Conservation (phyloP, 2,797 vertebrate species). For the Liparis tanakae region DNA sequence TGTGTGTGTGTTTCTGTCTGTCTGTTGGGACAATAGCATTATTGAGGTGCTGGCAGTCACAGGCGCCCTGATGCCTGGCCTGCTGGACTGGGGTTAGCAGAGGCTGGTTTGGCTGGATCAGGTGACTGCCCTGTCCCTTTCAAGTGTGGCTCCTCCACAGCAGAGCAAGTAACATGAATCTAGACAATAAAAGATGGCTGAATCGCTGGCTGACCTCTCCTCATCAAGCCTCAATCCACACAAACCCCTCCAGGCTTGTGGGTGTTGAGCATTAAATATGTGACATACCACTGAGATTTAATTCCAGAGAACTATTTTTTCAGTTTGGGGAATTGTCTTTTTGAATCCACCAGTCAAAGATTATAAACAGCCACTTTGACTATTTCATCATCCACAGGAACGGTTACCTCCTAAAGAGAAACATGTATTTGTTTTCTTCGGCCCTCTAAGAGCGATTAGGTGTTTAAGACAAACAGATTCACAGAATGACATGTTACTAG, state of each 20-base stretch:
- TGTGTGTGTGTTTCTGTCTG: slow-evolving; percentile 61
- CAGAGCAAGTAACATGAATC: slow-evolving; percentile 81
- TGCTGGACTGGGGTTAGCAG: slow-evolving; percentile 71
- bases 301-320: slow-evolving; percentile 24
- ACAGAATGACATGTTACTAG: slow-evolving; percentile 4
- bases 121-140: slow-evolving; percentile 77
- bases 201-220: slow-evolving; percentile 64
- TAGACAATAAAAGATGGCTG: slow-evolving; percentile 80
- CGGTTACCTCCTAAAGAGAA: slow-evolving; percentile 6
- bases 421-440: slow-evolving; percentile 9
- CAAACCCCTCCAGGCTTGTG: slow-evolving; percentile 46
- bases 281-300: slow-evolving; percentile 37
- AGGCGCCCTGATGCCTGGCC: slow-evolving; percentile 80
- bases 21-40: slow-evolving; percentile 81
- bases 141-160: slow-evolving; percentile 73
- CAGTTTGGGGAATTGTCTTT: slow-evolving; percentile 20
- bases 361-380: slow-evolving; percentile 20
- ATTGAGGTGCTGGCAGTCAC: slow-evolving; percentile 80
- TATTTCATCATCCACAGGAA: slow-evolving; percentile 10
- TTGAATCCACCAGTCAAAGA: neutral
- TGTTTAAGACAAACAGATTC: slow-evolving; percentile 22
- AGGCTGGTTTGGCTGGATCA: slow-evolving; percentile 79
- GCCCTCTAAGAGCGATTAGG: neutral
- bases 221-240: slow-evolving; percentile 48
- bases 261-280: slow-evolving; percentile 46